Percentiles rank a stretch among this genome's conserved stretches.
Evolutionary conservation across 2,888 invertebrate species (phyloP).

Genomic region (Luffia ferchaultella): DNA sequence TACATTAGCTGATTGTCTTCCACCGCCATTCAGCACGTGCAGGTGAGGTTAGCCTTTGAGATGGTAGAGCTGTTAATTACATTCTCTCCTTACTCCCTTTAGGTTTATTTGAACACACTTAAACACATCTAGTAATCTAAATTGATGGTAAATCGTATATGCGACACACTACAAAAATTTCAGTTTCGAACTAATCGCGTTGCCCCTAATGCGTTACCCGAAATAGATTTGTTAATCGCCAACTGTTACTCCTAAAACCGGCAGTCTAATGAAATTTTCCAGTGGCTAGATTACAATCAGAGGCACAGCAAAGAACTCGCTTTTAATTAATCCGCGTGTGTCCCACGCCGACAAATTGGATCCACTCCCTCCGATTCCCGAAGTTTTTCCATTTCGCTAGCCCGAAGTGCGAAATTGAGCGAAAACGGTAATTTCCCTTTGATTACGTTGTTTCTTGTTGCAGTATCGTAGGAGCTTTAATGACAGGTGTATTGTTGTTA

Average conservation of each 20-base stretch:
- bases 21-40: too few relatives aligned
- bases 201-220: background rate
- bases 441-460: background rate
- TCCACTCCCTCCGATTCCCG: constrained; percentile 8
- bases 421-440: background rate
- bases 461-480: too few relatives aligned
- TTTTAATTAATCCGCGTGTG: constrained; percentile 46
- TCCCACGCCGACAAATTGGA: constrained; percentile 34
- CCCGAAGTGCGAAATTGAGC: background rate
- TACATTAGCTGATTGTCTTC: too few relatives aligned
- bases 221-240: background rate
- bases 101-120: too few relatives aligned
- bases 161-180: too few relatives aligned
- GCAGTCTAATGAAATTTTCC: background rate
- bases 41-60: too few relatives aligned
- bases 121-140: too few relatives aligned
- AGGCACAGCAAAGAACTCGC: constrained; percentile 14
- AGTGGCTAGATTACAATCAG: background rate
- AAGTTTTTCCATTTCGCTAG: background rate
- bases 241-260: background rate
- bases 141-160: too few relatives aligned
- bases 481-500: too few relatives aligned
- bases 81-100: too few relatives aligned
- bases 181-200: too few relatives aligned
- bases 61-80: too few relatives aligned